Conservation (phyloP, 2,113 vertebrate species). For the Nicator chloris region DNA sequence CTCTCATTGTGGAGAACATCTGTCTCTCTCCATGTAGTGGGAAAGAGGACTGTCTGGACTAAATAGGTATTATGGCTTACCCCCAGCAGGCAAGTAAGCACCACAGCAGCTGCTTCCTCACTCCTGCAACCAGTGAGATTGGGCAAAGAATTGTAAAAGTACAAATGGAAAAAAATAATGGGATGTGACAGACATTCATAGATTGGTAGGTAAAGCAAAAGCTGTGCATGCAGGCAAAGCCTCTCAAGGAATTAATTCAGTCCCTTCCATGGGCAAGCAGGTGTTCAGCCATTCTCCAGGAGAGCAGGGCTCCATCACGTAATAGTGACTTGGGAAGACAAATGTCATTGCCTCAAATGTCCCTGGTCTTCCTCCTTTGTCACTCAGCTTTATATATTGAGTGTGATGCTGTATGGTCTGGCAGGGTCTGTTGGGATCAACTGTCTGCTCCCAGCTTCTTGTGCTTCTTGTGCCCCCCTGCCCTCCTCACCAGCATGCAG, state of each 20-base stretch:
- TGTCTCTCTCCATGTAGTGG: fast-evolving
- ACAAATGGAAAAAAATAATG: not conserved
- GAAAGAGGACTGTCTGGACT: not conserved
- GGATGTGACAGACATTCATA: not conserved
- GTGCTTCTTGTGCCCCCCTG: not conserved
- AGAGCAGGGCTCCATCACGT: fast-evolving
- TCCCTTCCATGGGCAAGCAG: no score
- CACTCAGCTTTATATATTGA: not conserved
- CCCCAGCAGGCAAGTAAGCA: not conserved
- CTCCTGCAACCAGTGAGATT: not conserved
- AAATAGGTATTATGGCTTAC: not conserved
- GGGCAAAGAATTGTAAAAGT: not conserved
- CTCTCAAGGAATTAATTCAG: not conserved
- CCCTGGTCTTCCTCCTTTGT: fast-evolving
- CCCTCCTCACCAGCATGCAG: no score
- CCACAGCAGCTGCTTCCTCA: not conserved
- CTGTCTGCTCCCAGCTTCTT: not conserved
- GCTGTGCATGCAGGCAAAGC: not conserved
- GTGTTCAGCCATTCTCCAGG: not conserved
- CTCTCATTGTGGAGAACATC: not conserved
- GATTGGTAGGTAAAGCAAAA: not conserved
- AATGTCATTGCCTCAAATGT: fast-evolving
- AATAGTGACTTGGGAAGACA: not conserved
- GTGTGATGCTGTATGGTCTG: fast-evolving
- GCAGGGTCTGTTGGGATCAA: not conserved